Evolutionary conservation across 2,888 invertebrate species (phyloP), one percentile per base, ranked within the genome.

Genomic region (Apoda limacodes): DNA sequence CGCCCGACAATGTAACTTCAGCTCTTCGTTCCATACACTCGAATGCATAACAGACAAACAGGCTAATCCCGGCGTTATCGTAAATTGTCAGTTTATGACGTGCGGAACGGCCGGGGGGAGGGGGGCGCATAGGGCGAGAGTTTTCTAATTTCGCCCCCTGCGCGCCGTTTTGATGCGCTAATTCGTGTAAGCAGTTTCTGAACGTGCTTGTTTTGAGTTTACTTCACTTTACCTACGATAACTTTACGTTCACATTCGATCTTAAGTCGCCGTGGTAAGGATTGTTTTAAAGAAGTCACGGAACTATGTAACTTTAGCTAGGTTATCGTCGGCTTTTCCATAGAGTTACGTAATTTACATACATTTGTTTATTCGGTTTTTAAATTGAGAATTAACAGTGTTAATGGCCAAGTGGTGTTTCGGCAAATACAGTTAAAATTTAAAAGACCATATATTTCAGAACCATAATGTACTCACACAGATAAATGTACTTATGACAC

Each of bases 21-120:
- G 29, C 22, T 19, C 35, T 31, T 32, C 44, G 35, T 37, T 28
- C 43, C 42, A 42, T n/a, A n/a, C 40, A 48, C 50, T 42, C 67
- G 67, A 66, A 70, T 71, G 75, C 75, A 71, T 69, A 68, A 71
- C 75, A 76, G 71, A 75, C 78, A 78, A 75, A 78, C 76, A 72
- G 60, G 78, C 80, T 81, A 81, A 82, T 81, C 81, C 81, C 67
- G 62, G 62, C 69, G 75, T 78, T 80, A 82, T 80, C 82, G 81
- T 82, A 82, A 82, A 82, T 82, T 76, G 81, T 81, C 80, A 81
- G 78, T 81, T 82, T 82, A 82, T 81, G 82, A 82, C 81, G 81
- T 82, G 80, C 78, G 66, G 75, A 80, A 76, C 70, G 81, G 68
- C 57, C 58, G 38, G 39, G 49, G 50, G 40, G 40, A 52, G 46